A percentile compares a stretch with the other conserved stretches of the same genome.
Evolutionary conservation across 2,888 invertebrate species (phyloP).

Genomic region (Polymixis flavicincta): DNA sequence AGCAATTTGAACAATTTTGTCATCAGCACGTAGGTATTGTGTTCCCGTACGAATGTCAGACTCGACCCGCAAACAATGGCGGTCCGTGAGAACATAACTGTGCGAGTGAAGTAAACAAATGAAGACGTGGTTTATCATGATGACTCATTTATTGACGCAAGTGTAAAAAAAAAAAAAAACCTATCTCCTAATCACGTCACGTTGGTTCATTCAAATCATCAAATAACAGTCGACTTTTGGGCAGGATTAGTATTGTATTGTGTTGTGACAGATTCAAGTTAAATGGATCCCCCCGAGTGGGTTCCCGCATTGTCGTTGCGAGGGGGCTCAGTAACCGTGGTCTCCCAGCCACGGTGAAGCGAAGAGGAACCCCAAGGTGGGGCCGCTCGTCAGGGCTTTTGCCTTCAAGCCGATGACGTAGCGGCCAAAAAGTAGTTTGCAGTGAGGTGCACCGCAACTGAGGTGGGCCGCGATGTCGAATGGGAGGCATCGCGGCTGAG

Average conservation of each 20-base stretch:
- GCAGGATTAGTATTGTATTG: background rate
- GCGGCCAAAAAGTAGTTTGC: no score
- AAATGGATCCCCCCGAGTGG: no score
- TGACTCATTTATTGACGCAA: conserved; percentile 40
- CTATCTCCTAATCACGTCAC: background rate
- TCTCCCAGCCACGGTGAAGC: no score
- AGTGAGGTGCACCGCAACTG: no score
- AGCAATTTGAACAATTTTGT: conserved; percentile 88
- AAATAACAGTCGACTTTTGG: background rate
- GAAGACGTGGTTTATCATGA: conserved; percentile 21
- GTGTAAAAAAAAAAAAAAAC: background rate
- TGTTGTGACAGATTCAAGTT: background rate
- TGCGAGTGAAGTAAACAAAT: conserved; percentile 48
- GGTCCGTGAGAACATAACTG: conserved; percentile 73
- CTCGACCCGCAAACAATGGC: conserved; percentile 73
- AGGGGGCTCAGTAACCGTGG: no score
- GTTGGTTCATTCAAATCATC: conserved; percentile 3
- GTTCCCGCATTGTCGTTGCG: no score
- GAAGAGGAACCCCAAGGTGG: no score
- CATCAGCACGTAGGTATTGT: conserved; percentile 83
- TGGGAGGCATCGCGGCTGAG: no score
- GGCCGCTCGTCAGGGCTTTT: no score
- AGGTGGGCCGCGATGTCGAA: no score
- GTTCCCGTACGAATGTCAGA: conserved; percentile 73
- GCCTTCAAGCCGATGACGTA: no score